Base-by-base conservation (phyloP, 1,140 invertebrate species). In the Steinernema feltiae region DNA sequence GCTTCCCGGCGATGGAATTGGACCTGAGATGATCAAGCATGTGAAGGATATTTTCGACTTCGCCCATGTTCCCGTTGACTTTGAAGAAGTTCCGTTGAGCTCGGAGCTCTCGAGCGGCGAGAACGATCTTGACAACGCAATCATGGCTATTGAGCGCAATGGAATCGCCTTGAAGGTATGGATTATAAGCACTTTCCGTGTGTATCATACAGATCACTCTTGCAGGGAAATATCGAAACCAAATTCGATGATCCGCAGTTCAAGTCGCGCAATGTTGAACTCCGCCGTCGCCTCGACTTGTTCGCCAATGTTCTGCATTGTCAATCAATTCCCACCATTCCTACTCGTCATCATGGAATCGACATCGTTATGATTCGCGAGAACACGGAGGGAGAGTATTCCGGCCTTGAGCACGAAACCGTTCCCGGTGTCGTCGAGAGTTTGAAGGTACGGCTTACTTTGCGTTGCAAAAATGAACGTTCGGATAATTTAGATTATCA, bases 401-500 rank as follows among this genome's bases (percentile, higher is more conserved):
- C 93, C 78, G 97, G 98, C 91, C 90, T 98, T 85, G 97, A 99
- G 86, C 97, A 99, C 87, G 93, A 96, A 88, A 95, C 93, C 82
- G 94, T 95, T 0, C 82, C 86, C 27, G 97, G 97, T 32, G 94
- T 99, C 0, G 91, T 99, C 27, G 96, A 99, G 88, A 94, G 93
- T 82, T 91, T 99, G 90, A 99, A 99, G 78, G 83, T 85, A 15
- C 1, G 32, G 63, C 30, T 69, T 76, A 17, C 41, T 21, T n/a
- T n/a, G n/a, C n/a, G n/a, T n/a, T n/a, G n/a, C n/a, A n/a, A n/a
- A n/a, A n/a, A n/a, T n/a, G n/a, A n/a, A 48, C 17, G 30, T 86
- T 69, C 70, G 86, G n/a, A n/a, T n/a, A n/a, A n/a, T n/a, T n/a
- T n/a, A n/a, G 88, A 91, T 99, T 48, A 94, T 99, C 0, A 99